Conservation (phyloP, 2,888 invertebrate genomes). For the Melieria picta region DNA sequence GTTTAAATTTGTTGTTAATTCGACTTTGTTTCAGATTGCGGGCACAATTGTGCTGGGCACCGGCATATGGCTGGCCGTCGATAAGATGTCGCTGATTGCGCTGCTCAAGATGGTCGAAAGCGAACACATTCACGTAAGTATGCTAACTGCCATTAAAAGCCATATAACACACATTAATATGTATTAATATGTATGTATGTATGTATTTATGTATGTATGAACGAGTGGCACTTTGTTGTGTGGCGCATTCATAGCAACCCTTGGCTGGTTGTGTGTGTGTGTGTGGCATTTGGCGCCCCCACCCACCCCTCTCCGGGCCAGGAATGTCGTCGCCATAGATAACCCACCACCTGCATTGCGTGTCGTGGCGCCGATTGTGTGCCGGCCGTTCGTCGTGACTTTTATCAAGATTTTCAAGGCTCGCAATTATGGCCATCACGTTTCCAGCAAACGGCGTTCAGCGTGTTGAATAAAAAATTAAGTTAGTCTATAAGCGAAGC, state of each 20-base stretch:
- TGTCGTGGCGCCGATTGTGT: constrained; percentile 1
- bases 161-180: background rate
- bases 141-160: background rate
- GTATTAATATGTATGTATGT: background rate
- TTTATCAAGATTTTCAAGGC: constrained; percentile 27
- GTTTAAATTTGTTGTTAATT: constrained; percentile 5
- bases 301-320: background rate
- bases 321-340: no score
- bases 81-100: constrained; percentile 74
- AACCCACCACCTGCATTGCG: no score
- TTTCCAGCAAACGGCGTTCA: background rate
- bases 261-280: no score
- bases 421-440: constrained; percentile 20
- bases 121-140: constrained; percentile 70
- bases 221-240: no score
- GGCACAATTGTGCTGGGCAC: constrained; percentile 74
- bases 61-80: constrained; percentile 76
- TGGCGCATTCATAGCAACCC: background rate
- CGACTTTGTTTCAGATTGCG: constrained; percentile 58
- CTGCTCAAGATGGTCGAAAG: constrained; percentile 70
- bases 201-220: background rate
- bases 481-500: no score
- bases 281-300: background rate
- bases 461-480: no score
- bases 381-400: background rate